Percentiles rank a stretch among this genome's conserved stretches.
Conservation (phyloP, 1,140 invertebrate species). For the Drosophila varians region DNA sequence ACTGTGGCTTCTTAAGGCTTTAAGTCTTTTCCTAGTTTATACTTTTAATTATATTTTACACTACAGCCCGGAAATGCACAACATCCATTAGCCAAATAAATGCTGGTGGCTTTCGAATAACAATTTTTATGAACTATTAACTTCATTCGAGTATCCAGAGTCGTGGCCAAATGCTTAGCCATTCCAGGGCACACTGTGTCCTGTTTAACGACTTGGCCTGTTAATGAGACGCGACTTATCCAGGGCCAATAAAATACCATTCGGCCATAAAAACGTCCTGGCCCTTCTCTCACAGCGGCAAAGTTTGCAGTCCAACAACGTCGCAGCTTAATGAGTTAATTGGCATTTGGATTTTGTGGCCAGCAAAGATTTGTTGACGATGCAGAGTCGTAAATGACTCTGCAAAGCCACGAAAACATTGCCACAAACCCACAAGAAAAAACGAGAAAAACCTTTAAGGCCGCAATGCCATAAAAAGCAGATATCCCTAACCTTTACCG, state of each 20-base stretch:
- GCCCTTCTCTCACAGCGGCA: neutral
- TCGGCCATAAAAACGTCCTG: constrained; percentile 56
- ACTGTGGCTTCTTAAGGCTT: constrained; percentile 10
- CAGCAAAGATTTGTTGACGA: constrained; percentile 69
- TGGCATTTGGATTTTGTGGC: constrained; percentile 76
- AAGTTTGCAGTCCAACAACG: constrained; percentile 35
- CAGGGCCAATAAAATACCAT: constrained; percentile 64
- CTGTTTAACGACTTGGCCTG: constrained; percentile 75
- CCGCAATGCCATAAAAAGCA: constrained; percentile 33
- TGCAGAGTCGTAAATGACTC: constrained; percentile 53
- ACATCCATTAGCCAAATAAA: constrained; percentile 37
- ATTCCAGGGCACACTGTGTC: constrained; percentile 59
- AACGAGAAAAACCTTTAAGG: constrained; percentile 42
- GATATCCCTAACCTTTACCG: constrained; percentile 22
- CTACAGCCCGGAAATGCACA: constrained; percentile 6
- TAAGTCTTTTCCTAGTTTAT: neutral
- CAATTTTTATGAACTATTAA: constrained; percentile 64
- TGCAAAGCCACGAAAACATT: constrained; percentile 19
- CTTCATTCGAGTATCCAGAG: constrained; percentile 9
- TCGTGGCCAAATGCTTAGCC: constrained; percentile 48
- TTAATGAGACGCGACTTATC: constrained; percentile 72
- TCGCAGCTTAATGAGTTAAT: constrained; percentile 71
- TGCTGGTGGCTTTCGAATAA: constrained; percentile 10
- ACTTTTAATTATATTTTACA: neutral
- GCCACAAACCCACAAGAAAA: neutral